phyloP scores from a whole-genome alignment of 2,113 vertebrate genomes.

The Paradisaea rubra region DNA sequence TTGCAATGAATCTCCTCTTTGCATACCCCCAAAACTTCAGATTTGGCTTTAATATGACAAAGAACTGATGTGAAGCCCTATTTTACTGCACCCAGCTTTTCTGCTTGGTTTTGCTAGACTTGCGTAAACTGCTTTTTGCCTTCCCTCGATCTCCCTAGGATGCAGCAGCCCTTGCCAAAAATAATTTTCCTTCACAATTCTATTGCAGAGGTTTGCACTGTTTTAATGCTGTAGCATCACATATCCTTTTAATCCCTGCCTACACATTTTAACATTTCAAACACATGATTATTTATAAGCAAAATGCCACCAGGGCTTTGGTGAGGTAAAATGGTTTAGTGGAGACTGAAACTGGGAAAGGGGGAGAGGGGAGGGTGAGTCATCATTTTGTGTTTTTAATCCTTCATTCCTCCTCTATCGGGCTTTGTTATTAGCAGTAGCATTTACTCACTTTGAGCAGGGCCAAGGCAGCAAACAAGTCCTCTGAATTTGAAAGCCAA shows the following conservation, averaged over 20 bases:
- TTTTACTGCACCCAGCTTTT: neutral
- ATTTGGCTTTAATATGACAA: neutral
- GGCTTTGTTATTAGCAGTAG: conserved; percentile 31
- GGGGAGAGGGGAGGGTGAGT: neutral
- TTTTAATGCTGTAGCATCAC: conserved; percentile 21
- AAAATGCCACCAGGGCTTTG: conserved; percentile 12
- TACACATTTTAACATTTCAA: conserved; percentile 49
- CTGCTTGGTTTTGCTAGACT: neutral
- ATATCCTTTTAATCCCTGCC: conserved; percentile 33
- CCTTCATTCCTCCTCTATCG: neutral
- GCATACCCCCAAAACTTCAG: neutral
- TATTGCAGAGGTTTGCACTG: conserved; percentile 13
- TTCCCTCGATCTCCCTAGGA: conserved; percentile 19
- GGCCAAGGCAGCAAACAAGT: conserved; percentile 29
- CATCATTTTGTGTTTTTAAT: conserved; percentile 36
- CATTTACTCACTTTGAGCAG: neutral
- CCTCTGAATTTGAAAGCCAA: conserved; percentile 22
- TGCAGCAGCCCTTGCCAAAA: conserved; percentile 21
- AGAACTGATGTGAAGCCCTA: neutral
- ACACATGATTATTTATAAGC: conserved; percentile 39
- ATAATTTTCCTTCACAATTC: conserved; percentile 40
- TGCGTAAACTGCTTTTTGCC: neutral
- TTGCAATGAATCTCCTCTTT: neutral
- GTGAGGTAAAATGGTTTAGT: conserved; percentile 4
- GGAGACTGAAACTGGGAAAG: neutral